These are phyloP conservation scores for Tenodera sinensis DNA, from an alignment of 2,888 invertebrate species.

Conservation along the genomic window DNA sequence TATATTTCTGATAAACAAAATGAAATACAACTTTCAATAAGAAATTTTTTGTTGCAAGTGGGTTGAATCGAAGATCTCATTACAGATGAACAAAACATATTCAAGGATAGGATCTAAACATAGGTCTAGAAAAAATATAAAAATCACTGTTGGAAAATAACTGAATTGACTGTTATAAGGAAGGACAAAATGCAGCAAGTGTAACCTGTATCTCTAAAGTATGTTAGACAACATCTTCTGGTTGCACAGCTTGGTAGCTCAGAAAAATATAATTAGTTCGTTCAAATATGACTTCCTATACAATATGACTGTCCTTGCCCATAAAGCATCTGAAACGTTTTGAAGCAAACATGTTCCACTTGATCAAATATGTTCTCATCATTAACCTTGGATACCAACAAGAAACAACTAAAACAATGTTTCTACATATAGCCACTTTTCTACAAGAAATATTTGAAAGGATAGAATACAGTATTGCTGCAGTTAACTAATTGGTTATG, in stretches of 20 bases:
- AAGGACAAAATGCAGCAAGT: too few species aligned
- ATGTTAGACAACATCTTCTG: not conserved
- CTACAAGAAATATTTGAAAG: too few species aligned
- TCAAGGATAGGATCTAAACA: not conserved
- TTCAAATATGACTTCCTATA: not conserved
- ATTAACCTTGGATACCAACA: too few species aligned
- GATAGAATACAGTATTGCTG: too few species aligned
- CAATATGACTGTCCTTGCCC: not conserved
- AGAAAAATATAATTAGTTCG: not conserved
- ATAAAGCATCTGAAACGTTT: not conserved
- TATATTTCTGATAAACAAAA: not conserved
- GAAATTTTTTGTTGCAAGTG: not conserved
- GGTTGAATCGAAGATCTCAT: not conserved
- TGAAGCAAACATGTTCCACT: not conserved
- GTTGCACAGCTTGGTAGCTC: too few species aligned
- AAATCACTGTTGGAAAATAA: not conserved
- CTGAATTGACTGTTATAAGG: not conserved
- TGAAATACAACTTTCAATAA: not conserved
- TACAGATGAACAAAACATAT: not conserved
- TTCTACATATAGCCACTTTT: too few species aligned
- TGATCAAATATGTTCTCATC: too few species aligned
- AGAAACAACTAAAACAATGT: too few species aligned
- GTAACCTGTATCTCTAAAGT: too few species aligned
- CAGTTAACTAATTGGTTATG: too few species aligned
- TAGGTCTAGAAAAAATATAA: not conserved